Percentiles rank a stretch among this genome's conserved stretches.
These are phyloP conservation scores for Bombus cullumanus DNA, from an alignment of 1,140 invertebrate genomes.

Conservation along the genomic window DNA sequence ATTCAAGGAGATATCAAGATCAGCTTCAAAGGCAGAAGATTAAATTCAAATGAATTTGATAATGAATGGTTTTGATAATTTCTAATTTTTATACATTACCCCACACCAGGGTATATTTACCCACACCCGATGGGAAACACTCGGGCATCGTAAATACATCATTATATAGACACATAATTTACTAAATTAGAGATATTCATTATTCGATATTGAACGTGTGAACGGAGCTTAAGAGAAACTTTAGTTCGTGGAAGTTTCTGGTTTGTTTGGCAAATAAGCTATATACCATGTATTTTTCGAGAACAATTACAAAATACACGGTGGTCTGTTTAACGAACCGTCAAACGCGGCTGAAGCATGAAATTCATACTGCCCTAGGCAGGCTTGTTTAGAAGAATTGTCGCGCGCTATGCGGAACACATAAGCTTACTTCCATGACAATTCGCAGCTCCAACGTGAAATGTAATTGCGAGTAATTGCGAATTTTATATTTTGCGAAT, in stretches of 20 bases:
- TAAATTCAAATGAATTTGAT: too few relatives aligned
- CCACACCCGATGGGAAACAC: too few relatives aligned
- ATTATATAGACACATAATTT: too few relatives aligned
- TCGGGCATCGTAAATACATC: too few relatives aligned
- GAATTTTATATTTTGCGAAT: not conserved
- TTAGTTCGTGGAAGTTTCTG: constrained; percentile 3
- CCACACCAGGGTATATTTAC: too few relatives aligned
- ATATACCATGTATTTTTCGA: not conserved
- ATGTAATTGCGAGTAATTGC: constrained; percentile 19
- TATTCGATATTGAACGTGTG: not conserved
- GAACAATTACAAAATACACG: constrained; percentile 48
- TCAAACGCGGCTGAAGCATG: constrained; percentile 43
- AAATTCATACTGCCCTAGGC: constrained; percentile 48
- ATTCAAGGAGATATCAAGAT: too few relatives aligned
- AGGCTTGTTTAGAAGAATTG: constrained; percentile 35
- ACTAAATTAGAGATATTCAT: too few relatives aligned
- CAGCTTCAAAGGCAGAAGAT: too few relatives aligned
- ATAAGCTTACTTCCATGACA: constrained; percentile 24
- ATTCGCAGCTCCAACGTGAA: not conserved
- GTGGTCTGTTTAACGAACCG: constrained; percentile 48
- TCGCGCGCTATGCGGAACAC: constrained; percentile 51
- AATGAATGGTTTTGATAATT: too few relatives aligned
- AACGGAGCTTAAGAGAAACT: not conserved
- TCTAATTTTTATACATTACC: too few relatives aligned
- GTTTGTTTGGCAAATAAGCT: constrained; percentile 27